phyloP scores from a whole-genome alignment of 1,140 invertebrate genomes.

The Drosophila mauritiana region DNA sequence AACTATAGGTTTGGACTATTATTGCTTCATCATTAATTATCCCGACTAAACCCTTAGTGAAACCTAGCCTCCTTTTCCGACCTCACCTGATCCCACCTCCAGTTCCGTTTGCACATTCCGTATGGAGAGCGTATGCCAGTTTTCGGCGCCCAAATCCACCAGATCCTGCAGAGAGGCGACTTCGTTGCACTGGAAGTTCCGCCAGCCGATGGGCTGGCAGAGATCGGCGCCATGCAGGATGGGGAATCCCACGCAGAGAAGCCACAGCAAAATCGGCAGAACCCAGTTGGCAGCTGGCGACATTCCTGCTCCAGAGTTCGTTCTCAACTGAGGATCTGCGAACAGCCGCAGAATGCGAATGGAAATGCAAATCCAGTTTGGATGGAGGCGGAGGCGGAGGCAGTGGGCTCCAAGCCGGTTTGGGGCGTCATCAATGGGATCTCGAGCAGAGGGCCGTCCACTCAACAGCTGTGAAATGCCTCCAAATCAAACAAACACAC shows the following conservation, averaged over 20 bases:
- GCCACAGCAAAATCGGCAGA: conserved; percentile 26
- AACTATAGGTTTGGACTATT: no score
- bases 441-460: conserved; percentile 7
- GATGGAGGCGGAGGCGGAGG: no score
- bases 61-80: not conserved
- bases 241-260: conserved; percentile 24
- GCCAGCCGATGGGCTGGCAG: conserved; percentile 55
- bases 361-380: conserved; percentile 46
- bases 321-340: conserved; percentile 43
- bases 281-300: conserved; percentile 32
- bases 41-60: no score
- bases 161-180: conserved; percentile 56
- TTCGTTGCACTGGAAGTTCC: conserved; percentile 54
- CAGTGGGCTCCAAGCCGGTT: conserved; percentile 28
- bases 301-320: conserved; percentile 53
- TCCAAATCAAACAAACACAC: conserved; percentile 29
- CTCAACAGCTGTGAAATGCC: conserved; percentile 40
- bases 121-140: conserved; percentile 45
- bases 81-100: conserved; percentile 22
- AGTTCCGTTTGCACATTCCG: conserved; percentile 50
- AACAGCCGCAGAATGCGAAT: conserved; percentile 24
- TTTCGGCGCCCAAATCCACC: conserved; percentile 21
- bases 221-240: conserved; percentile 13
- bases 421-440: conserved; percentile 24
- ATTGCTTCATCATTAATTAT: no score